Evolutionary conservation across 2,113 vertebrate genomes (phyloP).

Genomic region (Aix galericulata): DNA sequence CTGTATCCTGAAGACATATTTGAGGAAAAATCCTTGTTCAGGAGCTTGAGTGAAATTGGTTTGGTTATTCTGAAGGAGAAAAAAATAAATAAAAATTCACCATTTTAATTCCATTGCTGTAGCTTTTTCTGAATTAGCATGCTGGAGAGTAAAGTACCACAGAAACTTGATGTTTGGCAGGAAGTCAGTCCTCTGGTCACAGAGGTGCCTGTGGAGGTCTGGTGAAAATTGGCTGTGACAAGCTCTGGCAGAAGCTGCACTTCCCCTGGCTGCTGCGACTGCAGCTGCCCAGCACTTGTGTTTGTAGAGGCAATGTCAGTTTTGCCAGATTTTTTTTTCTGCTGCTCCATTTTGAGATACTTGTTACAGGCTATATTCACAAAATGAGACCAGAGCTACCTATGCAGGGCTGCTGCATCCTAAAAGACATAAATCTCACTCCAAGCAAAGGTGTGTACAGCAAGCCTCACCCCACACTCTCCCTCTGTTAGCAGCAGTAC

Average conservation of each 20-base stretch:
- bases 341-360: not conserved
- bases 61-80: not conserved
- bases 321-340: not conserved
- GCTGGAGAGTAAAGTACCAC: not conserved
- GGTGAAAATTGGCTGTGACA: not conserved
- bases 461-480: not conserved
- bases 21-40: not conserved
- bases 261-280: not conserved
- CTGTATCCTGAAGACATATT: not conserved
- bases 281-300: not conserved
- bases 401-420: not conserved
- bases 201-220: not conserved
- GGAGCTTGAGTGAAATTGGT: not conserved
- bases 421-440: not conserved
- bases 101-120: not conserved
- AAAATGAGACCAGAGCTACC: not conserved
- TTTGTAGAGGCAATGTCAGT: not conserved
- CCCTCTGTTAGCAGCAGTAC: not conserved
- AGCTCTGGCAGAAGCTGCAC: not conserved
- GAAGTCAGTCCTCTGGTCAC: not conserved
- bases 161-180: not conserved
- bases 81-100: not conserved
- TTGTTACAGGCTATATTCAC: not conserved
- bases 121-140: not conserved
- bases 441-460: rapidly evolving